Percentiles rank a stretch among this genome's conserved stretches.
Evolutionary conservation across 2,113 vertebrate species (phyloP).

Genomic region (Parus major): DNA sequence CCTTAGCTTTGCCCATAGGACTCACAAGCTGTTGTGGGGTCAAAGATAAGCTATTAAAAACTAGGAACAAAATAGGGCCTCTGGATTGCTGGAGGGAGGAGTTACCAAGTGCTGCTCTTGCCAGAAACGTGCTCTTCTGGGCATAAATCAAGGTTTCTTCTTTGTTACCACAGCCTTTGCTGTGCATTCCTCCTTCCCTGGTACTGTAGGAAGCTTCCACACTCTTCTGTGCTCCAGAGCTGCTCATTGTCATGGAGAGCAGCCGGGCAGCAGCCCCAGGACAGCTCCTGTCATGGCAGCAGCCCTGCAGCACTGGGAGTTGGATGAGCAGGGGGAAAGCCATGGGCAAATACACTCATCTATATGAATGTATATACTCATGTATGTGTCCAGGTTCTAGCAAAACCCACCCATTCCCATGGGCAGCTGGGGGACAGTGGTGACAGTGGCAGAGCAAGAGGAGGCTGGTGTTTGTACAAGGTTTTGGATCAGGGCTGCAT

Average conservation of each 20-base stretch:
- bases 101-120: neutral
- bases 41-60: neutral
- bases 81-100: neutral
- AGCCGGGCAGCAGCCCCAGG: neutral
- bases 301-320: neutral
- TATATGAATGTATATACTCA: neutral
- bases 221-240: neutral
- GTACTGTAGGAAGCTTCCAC: neutral
- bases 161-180: neutral
- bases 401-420: neutral
- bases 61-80: neutral
- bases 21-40: neutral
- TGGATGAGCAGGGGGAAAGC: neutral
- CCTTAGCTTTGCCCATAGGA: neutral
- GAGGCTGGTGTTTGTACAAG: neutral
- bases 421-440: fast-evolving
- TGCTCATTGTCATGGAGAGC: neutral
- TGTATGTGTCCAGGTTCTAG: neutral
- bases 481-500: fast-evolving
- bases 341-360: fast-evolving
- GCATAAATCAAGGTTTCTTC: neutral
- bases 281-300: neutral
- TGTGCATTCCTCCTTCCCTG: neutral
- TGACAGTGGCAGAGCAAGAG: neutral
- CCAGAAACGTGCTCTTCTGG: neutral